A percentile compares a stretch with the other conserved stretches of the same genome.
These are phyloP conservation scores for Monochamus saltuarius DNA, from an alignment of 1,140 invertebrate species.

Conservation along the genomic window DNA sequence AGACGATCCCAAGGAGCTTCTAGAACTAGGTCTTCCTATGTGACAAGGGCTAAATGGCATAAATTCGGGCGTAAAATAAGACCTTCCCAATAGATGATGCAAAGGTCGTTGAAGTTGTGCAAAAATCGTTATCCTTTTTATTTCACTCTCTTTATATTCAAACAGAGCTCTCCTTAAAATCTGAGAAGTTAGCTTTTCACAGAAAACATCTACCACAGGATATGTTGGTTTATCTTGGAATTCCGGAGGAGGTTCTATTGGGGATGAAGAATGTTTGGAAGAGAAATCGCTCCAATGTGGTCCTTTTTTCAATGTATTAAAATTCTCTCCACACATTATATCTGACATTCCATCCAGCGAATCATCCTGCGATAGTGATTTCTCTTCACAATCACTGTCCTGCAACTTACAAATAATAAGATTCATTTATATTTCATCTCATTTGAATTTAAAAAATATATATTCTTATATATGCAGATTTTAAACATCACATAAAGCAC, in stretches of 20 bases:
- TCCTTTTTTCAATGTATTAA: conserved; percentile 78
- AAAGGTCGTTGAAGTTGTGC: conserved; percentile 9
- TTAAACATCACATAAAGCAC: too few species aligned
- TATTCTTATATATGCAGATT: too few species aligned
- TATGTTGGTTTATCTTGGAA: conserved; percentile 66
- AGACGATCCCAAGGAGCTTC: conserved; percentile 70
- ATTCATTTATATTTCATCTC: too few species aligned
- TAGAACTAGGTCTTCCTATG: conserved; percentile 36
- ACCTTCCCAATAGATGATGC: conserved; percentile 42
- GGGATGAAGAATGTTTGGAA: conserved; percentile 51
- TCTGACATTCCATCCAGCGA: conserved; percentile 67
- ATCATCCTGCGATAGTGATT: conserved; percentile 63
- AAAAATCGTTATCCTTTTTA: conserved; percentile 22
- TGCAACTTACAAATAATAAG: conserved; percentile 45
- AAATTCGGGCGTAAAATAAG: conserved; percentile 64
- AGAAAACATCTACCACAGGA: conserved; percentile 38
- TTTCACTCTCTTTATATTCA: conserved; percentile 32
- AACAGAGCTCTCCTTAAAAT: conserved; percentile 44
- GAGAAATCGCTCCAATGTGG: conserved; percentile 59
- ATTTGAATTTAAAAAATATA: conserved; percentile 11
- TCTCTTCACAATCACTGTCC: conserved; percentile 67
- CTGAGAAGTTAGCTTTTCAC: conserved; percentile 35
- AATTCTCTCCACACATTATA: conserved; percentile 74
- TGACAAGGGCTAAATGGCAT: conserved; percentile 64
- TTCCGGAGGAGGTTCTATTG: conserved; percentile 76